phyloP scores from a whole-genome alignment of 1,140 invertebrate species.

The Platyura marginata region DNA sequence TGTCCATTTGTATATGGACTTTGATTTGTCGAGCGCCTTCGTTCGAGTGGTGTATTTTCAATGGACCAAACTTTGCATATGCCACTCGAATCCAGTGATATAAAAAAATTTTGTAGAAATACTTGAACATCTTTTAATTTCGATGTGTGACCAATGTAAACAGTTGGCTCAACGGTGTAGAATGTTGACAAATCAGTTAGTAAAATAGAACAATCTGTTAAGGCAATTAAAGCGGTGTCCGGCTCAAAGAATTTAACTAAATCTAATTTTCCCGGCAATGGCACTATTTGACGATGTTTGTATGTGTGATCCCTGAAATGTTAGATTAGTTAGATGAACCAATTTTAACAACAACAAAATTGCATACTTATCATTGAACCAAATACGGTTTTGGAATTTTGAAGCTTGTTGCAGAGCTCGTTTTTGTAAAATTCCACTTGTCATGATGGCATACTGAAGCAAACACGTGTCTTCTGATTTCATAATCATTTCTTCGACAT shows the following conservation, averaged over 20 bases:
- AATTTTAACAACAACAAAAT: no score
- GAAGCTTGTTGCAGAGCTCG: conserved; percentile 22
- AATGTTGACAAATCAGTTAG: conserved; percentile 14
- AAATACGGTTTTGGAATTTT: conserved; percentile 11
- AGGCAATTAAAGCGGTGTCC: conserved; percentile 12
- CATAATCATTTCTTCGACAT: conserved; percentile 20
- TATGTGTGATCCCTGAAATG: conserved; percentile 14
- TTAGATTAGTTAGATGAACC: not conserved
- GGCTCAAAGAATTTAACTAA: conserved; percentile 11
- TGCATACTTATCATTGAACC: conserved; percentile 17
- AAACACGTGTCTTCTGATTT: conserved; percentile 22
- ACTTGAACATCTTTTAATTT: not conserved
- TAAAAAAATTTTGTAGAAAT: conserved; percentile 8
- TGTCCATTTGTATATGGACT: not conserved
- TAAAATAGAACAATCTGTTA: conserved; percentile 9
- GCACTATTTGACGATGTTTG: conserved; percentile 16
- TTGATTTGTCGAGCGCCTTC: not conserved
- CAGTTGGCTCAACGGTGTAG: conserved; percentile 6
- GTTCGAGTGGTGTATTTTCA: conserved; percentile 2
- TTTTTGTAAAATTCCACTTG: conserved; percentile 18
- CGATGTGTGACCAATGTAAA: not conserved
- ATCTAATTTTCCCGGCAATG: conserved; percentile 9
- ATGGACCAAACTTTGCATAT: conserved; percentile 13
- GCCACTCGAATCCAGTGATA: conserved; percentile 14
- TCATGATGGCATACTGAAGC: conserved; percentile 27